These are phyloP conservation scores for Haemorhous mexicanus DNA, from an alignment of 2,113 vertebrate genomes.

Conservation along the genomic window DNA sequence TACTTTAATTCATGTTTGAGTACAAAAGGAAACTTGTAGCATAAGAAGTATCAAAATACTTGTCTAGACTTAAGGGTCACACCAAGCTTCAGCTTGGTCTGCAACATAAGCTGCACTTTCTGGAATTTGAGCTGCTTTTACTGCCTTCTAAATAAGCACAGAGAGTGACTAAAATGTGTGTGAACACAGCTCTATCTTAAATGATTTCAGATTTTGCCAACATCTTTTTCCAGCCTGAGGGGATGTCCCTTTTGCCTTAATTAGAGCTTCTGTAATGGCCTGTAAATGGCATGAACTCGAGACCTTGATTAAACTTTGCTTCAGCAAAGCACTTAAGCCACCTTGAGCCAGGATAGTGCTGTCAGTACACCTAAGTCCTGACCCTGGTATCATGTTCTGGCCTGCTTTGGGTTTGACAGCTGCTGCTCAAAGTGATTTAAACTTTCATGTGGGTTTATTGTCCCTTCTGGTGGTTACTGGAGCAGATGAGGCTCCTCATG, in stretches of 20 bases:
- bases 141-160: background rate
- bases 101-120: background rate
- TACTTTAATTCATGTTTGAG: background rate
- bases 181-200: background rate
- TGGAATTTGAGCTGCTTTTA: background rate
- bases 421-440: slow-evolving; percentile 12
- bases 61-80: background rate
- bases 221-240: background rate
- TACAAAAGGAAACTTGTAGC: background rate
- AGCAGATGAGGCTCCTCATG: background rate
- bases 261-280: background rate
- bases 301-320: slow-evolving; percentile 6
- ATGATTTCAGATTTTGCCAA: background rate
- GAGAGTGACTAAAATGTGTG: background rate
- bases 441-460: background rate
- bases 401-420: slow-evolving; percentile 7
- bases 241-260: background rate
- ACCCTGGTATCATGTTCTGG: background rate
- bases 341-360: background rate
- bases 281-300: background rate
- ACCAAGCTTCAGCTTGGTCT: background rate
- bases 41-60: background rate
- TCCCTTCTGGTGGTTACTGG: background rate
- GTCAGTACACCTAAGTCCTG: slow-evolving; percentile 25
- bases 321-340: slow-evolving; percentile 14